These are phyloP conservation scores for Passerculus sandwichensis DNA, from an alignment of 2,797 vertebrate genomes.

Conservation along the genomic window DNA sequence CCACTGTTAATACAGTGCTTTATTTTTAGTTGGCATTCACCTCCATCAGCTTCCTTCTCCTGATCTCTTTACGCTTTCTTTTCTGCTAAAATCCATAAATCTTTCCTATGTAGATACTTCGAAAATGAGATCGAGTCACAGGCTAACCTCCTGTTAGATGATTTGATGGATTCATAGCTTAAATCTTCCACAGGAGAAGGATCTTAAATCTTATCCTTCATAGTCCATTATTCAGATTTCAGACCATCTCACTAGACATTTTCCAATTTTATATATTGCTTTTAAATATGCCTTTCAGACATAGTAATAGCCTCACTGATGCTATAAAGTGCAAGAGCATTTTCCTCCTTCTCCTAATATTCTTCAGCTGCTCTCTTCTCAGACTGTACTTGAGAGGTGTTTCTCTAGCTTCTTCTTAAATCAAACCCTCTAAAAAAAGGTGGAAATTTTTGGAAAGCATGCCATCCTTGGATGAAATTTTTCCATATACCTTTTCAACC, in stretches of 20 bases:
- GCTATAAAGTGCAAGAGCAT: not conserved
- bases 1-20: not conserved
- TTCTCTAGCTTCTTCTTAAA: not conserved
- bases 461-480: not conserved
- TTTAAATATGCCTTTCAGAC: conserved; percentile 8
- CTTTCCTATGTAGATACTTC: not conserved
- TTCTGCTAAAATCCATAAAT: conserved; percentile 9
- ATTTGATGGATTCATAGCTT: conserved; percentile 7
- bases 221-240: conserved; percentile 6
- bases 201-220: not conserved
- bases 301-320: not conserved
- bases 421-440: not conserved
- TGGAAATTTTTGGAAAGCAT: not conserved
- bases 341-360: not conserved
- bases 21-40: not conserved
- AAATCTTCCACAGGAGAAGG: not conserved
- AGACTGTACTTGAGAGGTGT: not conserved
- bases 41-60: not conserved
- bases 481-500: not conserved
- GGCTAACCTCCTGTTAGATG: not conserved
- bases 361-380: not conserved
- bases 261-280: not conserved
- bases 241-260: not conserved
- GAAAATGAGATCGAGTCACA: not conserved
- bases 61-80: not conserved